phyloP scores from a whole-genome alignment of 2,888 invertebrate species.

The Molanna angustata region DNA sequence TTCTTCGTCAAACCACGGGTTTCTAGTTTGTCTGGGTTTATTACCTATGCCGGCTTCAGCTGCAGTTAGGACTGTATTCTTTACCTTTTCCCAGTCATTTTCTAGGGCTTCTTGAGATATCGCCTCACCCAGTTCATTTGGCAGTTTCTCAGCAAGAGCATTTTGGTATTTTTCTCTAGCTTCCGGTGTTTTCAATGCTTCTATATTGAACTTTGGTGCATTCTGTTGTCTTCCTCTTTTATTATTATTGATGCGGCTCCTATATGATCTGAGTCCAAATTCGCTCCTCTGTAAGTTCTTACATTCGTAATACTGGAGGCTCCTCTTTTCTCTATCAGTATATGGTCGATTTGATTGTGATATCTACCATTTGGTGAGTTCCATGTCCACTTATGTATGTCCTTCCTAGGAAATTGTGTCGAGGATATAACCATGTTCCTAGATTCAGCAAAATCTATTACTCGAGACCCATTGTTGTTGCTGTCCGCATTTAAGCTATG shows the following conservation, averaged over 20 bases:
- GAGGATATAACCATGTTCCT: no score
- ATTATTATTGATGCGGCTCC: background rate
- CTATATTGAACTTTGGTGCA: background rate
- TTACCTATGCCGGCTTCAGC: background rate
- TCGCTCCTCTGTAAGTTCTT: conserved; percentile 6
- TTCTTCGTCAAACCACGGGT: no score
- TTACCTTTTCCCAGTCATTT: no score
- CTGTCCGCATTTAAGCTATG: conserved; percentile 3
- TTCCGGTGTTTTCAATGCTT: background rate
- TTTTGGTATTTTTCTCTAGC: background rate
- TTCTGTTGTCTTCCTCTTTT: background rate
- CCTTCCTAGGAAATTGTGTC: no score
- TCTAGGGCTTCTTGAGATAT: background rate
- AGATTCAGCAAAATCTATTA: conserved; percentile 8
- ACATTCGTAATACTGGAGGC: background rate
- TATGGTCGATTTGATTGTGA: no score
- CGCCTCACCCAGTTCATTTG: no score
- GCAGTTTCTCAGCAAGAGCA: no score
- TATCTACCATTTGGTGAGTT: no score
- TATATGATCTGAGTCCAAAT: conserved; percentile 10
- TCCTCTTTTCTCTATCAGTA: no score
- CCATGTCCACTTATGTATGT: conserved; percentile 6
- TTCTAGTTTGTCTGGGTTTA: no score
- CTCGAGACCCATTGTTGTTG: conserved; percentile 8
- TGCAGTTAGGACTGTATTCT: background rate